Evolutionary conservation across 2,113 vertebrate genomes (phyloP).

Genomic region (Mohoua ochrocephala): DNA sequence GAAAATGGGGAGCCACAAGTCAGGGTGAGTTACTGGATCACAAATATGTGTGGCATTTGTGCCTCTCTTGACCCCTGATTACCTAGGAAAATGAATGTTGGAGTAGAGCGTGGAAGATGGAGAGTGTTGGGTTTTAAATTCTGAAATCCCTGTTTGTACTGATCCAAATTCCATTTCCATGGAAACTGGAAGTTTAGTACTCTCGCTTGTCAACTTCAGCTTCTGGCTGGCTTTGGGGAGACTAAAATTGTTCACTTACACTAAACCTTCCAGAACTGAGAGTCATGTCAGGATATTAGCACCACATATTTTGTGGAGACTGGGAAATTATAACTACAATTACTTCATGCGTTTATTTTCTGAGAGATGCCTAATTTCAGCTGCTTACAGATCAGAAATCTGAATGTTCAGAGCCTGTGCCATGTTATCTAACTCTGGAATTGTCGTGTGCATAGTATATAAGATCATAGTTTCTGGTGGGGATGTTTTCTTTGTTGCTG

Average conservation of each 20-base stretch:
- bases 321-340: not conserved
- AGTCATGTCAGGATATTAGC: not conserved
- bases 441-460: not conserved
- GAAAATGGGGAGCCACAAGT: not conserved
- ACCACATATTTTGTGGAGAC: not conserved
- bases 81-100: not conserved
- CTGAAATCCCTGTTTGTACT: not conserved
- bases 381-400: not conserved
- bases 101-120: not conserved
- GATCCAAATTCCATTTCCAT: constrained; percentile 19
- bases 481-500: not conserved
- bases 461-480: not conserved
- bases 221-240: not conserved
- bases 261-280: not conserved
- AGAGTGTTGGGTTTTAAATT: not conserved
- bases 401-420: not conserved
- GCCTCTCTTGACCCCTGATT: not conserved
- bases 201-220: not conserved
- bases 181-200: constrained; percentile 1
- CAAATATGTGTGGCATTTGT: not conserved
- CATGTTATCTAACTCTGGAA: not conserved
- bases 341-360: not conserved
- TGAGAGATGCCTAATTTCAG: not conserved
- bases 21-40: not conserved
- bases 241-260: not conserved